Base-by-base conservation (phyloP, 2,888 invertebrate genomes). In the Caenorhabditis zanzibari region DNA sequence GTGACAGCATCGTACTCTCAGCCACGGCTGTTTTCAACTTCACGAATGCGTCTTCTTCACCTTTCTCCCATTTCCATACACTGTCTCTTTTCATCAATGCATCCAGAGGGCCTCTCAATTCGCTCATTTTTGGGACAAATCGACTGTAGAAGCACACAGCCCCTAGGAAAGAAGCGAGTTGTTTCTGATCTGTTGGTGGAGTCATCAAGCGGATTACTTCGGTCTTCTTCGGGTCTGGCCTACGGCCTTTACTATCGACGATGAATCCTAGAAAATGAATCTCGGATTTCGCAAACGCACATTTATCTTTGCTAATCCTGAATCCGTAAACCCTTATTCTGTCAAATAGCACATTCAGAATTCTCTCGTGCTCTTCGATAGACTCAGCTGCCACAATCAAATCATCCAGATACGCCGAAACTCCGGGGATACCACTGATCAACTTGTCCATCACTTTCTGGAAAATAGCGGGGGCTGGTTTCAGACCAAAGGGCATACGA, bases 401-500 rank as follows among this genome's bases (percentile, higher is more conserved):
- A 19, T 59, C 59, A 59, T 86, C 86, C 2, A 86, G 41, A 61
- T 75, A 81, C 12, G 63, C 49, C 6, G 59, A 24, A 0, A 79
- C 79, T 1, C 77, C 82, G 0, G 49, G 24, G 4, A 88, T 35
- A 19, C 83, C 86, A 1, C 44, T 41, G 2, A 86, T 38, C 77
- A 87, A 73, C 6, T 52, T 59, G n/a, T 59, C 59, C 9, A 38
- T 38, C 6, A 59, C 26, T 35, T 38, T 10, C 12, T 41, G 41
- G 41, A 41, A 41, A 10, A 41, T 41, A 3, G 41, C 41, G 2
- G 41, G 41, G 2, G 85, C 88, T 10, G 84, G 71, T 26, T 80
- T 82, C 0, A 90, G 63, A 19, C 89, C 90, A 35, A 90, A 90
- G 0, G 88, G 85, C 14, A 89, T 58, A 14, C 88, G 19, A 24